Evolutionary conservation across 2,797 vertebrate genomes (phyloP).

Genomic region (Sebastes steindachneri): DNA sequence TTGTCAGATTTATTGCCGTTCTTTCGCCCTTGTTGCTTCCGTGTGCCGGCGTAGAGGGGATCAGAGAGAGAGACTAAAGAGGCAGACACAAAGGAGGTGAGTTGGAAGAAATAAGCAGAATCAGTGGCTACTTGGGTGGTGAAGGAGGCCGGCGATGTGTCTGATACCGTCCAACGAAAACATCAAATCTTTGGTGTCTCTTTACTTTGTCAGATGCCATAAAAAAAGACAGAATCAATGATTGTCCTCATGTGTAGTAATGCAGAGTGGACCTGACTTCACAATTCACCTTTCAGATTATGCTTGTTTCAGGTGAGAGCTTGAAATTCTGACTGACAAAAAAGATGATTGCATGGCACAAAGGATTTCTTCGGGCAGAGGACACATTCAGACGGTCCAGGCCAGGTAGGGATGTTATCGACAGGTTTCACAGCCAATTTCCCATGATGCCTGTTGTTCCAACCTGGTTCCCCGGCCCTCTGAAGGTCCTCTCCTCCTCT

Average conservation of each 20-base stretch:
- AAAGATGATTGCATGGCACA: constrained; percentile 83
- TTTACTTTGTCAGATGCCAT: constrained; percentile 74
- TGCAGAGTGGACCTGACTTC: constrained; percentile 77
- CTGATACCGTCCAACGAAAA: constrained; percentile 64
- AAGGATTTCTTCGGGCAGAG: constrained; percentile 69
- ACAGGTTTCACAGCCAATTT: constrained; percentile 59
- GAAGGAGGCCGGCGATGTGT: constrained; percentile 51
- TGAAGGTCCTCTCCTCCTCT: constrained; percentile 72
- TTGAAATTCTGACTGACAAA: constrained; percentile 73
- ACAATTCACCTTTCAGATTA: constrained; percentile 71
- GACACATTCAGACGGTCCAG: constrained; percentile 66
- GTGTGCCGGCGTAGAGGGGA: constrained; percentile 51
- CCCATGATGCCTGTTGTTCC: constrained; percentile 50
- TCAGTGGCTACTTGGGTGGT: constrained; percentile 65
- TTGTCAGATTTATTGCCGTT: constrained; percentile 83
- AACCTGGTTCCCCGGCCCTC: constrained; percentile 52
- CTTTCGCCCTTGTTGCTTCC: constrained; percentile 77
- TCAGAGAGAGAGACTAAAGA: constrained; percentile 41
- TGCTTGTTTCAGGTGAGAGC: constrained; percentile 73
- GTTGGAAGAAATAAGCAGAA: constrained; percentile 50
- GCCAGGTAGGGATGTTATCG: constrained; percentile 54
- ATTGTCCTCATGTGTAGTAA: constrained; percentile 77
- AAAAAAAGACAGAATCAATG: constrained; percentile 73
- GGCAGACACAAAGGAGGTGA: constrained; percentile 72
- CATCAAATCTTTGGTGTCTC: constrained; percentile 79